These are phyloP conservation scores for Grammomys surdaster DNA, from an alignment of 2,113 vertebrate species.

Conservation along the genomic window DNA sequence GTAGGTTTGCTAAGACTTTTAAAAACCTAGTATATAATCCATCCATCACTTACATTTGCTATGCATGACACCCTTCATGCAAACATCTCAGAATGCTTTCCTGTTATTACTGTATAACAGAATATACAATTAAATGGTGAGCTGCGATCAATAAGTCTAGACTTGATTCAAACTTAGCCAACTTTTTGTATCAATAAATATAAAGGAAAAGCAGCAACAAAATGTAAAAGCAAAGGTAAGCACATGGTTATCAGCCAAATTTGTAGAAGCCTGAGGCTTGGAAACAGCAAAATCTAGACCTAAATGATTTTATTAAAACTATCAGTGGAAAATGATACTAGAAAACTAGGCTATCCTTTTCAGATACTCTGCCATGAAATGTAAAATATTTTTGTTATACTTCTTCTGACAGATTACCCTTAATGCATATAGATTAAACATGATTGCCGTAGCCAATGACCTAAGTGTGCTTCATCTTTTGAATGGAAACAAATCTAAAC, in stretches of 20 bases:
- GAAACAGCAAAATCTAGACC: not conserved
- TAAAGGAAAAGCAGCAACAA: constrained; percentile 53
- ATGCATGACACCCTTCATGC: constrained; percentile 79
- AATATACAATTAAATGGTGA: constrained; percentile 80
- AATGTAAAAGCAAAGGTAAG: constrained; percentile 70
- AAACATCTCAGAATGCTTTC: constrained; percentile 81
- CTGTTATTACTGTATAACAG: constrained; percentile 70
- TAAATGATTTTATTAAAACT: not conserved
- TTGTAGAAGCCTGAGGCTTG: not conserved
- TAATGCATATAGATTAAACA: not conserved
- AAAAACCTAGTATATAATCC: constrained; percentile 65
- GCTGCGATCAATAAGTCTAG: constrained; percentile 84
- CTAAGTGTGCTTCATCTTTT: not conserved
- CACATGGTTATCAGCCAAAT: constrained; percentile 42
- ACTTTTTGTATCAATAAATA: constrained; percentile 72
- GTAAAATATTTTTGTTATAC: not conserved
- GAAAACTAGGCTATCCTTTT: not conserved
- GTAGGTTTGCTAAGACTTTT: constrained; percentile 77
- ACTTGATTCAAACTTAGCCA: constrained; percentile 82
- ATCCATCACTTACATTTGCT: constrained; percentile 81
- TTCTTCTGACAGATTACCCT: not conserved
- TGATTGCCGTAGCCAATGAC: not conserved
- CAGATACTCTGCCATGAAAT: not conserved
- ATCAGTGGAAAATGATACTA: not conserved
- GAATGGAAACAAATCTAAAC: not conserved